These are phyloP conservation scores for Melanerpes aurifrons DNA, from an alignment of 2,113 vertebrate genomes.

Conservation along the genomic window DNA sequence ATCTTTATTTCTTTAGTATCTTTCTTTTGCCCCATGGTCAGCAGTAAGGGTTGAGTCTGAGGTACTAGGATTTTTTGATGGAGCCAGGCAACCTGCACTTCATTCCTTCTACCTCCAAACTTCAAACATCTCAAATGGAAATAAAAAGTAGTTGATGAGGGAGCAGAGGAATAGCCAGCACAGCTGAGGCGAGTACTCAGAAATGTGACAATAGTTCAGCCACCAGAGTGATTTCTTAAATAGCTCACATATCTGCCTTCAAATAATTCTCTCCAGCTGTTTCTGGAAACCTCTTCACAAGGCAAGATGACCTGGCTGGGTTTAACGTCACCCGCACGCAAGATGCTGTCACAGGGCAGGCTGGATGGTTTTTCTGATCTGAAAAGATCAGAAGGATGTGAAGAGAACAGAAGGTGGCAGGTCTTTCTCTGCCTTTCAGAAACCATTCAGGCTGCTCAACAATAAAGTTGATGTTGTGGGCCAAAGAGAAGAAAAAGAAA, in stretches of 20 bases:
- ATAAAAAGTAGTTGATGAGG: neutral
- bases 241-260: neutral
- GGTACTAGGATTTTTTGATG: neutral
- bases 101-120: neutral
- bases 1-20: neutral
- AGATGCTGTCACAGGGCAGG: conserved; percentile 15
- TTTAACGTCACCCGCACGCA: neutral
- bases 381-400: conserved; percentile 34
- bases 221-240: conserved; percentile 22
- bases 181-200: neutral
- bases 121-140: neutral
- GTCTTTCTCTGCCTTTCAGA: conserved; percentile 33
- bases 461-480: neutral
- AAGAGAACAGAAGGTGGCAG: conserved; percentile 30
- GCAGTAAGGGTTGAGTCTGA: neutral
- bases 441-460: neutral
- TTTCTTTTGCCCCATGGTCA: neutral
- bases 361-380: conserved; percentile 17
- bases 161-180: neutral
- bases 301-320: conserved; percentile 4
- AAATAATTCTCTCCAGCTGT: conserved; percentile 21
- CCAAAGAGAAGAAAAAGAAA: conserved; percentile 31
- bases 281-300: conserved; percentile 20
- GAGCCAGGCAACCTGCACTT: neutral
- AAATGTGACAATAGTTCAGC: conserved; percentile 22